A percentile compares a stretch with the other conserved stretches of the same genome.
Conservation (phyloP, 2,797 vertebrate species). For the Numenius phaeopus region DNA sequence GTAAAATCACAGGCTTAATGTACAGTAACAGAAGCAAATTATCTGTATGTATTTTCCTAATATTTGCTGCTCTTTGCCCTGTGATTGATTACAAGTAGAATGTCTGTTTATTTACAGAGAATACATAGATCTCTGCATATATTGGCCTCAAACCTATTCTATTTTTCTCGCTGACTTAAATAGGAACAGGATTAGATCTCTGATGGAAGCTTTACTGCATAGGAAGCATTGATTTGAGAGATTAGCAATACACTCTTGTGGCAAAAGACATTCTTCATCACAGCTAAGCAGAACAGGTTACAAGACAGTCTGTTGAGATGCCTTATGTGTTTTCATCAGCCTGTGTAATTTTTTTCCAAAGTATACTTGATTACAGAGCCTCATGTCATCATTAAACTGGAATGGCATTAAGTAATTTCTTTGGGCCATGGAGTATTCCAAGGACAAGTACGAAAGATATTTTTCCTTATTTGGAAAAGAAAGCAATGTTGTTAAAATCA, state of each 20-base stretch:
- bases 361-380: background rate
- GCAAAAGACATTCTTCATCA: background rate
- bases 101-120: constrained; percentile 16
- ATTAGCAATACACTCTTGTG: background rate
- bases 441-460: background rate
- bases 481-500: background rate
- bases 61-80: background rate
- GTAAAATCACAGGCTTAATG: constrained; percentile 7
- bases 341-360: background rate
- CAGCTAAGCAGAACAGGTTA: background rate
- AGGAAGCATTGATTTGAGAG: background rate
- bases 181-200: background rate
- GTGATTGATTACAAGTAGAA: background rate
- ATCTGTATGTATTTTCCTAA: background rate
- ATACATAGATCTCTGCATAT: background rate
- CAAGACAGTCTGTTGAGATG: background rate
- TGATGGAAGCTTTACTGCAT: background rate
- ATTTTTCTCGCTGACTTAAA: background rate
- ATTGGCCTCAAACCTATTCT: background rate
- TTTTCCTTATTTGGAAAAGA: background rate
- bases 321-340: background rate
- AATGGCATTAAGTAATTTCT: background rate
- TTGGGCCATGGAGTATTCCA: background rate
- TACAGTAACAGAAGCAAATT: background rate
- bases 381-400: background rate